Conservation (phyloP, 2,113 vertebrate species). For the Pteropus alecto region DNA sequence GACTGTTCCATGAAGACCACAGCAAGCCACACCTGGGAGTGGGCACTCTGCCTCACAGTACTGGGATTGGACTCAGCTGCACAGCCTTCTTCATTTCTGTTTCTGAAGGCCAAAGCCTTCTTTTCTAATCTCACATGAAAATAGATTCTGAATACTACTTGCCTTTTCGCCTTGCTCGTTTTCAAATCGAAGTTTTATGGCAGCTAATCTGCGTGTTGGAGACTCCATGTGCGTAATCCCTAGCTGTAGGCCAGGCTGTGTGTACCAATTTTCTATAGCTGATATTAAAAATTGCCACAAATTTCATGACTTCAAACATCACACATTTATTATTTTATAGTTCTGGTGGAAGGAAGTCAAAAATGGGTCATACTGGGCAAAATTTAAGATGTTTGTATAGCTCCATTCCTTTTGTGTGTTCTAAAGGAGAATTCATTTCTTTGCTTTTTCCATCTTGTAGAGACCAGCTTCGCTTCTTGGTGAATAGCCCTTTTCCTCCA, state of each 20-base stretch:
- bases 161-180: background rate
- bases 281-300: background rate
- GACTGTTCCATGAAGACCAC: background rate
- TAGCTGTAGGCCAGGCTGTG: background rate
- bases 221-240: accelerated
- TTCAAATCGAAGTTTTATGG: background rate
- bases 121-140: background rate
- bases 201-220: background rate
- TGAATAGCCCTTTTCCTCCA: background rate
- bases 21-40: accelerated
- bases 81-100: background rate
- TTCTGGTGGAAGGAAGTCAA: background rate
- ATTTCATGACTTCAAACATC: background rate
- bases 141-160: background rate
- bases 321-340: background rate
- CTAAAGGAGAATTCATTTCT: background rate
- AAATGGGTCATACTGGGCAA: background rate
- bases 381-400: background rate
- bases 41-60: background rate
- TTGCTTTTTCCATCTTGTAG: background rate
- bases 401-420: background rate
- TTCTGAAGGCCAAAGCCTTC: background rate
- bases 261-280: background rate
- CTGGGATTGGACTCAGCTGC: background rate
- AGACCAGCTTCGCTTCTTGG: background rate